These are phyloP conservation scores for Parasteatoda lunata DNA, from an alignment of 2,888 invertebrate genomes.

Conservation along the genomic window DNA sequence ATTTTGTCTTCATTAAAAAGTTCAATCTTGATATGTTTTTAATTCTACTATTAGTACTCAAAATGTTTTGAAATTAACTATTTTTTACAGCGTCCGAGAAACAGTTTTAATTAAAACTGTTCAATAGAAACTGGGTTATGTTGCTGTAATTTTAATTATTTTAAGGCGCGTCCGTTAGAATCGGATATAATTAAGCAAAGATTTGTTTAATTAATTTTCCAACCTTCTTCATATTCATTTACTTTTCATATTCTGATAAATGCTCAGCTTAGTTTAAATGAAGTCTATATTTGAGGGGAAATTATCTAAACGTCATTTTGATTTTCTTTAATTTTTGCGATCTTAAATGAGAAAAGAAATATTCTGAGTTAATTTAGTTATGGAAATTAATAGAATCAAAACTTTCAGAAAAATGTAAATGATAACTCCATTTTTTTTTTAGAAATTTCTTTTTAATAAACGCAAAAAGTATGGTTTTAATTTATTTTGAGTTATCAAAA, in stretches of 20 bases:
- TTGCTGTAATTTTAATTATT: conserved; percentile 19
- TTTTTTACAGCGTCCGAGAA: not conserved
- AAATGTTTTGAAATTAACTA: not conserved
- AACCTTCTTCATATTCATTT: not conserved
- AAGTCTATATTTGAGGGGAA: too few species aligned
- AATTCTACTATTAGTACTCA: not conserved
- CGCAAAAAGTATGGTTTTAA: too few species aligned
- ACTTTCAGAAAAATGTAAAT: too few species aligned
- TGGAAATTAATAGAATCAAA: too few species aligned
- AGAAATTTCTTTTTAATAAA: too few species aligned
- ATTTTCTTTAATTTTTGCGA: not conserved
- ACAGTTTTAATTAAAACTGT: conserved; percentile 20
- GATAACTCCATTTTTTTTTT: too few species aligned
- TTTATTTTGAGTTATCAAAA: too few species aligned
- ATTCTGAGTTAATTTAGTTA: too few species aligned
- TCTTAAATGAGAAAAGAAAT: not conserved
- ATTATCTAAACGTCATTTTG: not conserved
- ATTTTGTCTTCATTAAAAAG: not conserved
- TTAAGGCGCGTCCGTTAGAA: not conserved
- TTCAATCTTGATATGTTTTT: not conserved
- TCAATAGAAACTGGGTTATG: conserved; percentile 14
- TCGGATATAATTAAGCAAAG: conserved; percentile 17
- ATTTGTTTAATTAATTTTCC: conserved; percentile 36
- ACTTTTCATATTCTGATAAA: conserved; percentile 11
- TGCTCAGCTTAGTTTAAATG: too few species aligned